A percentile compares a stretch with the other conserved stretches of the same genome.
Evolutionary conservation across 2,797 vertebrate genomes (phyloP).

Genomic region (Macropus fuliginosus): DNA sequence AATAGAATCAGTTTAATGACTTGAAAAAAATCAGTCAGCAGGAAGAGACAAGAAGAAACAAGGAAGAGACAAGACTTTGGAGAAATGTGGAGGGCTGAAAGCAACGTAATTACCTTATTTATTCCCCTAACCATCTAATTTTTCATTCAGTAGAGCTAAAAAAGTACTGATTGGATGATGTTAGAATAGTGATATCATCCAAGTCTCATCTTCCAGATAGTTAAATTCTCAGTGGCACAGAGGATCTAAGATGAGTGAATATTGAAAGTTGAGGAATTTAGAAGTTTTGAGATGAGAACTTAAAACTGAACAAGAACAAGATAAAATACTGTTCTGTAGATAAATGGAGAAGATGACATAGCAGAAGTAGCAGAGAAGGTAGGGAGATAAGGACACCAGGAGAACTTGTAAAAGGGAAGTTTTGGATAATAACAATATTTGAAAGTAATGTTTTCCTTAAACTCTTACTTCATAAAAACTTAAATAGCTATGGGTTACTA

Average conservation of each 20-base stretch:
- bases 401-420: neutral
- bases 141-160: constrained; percentile 53
- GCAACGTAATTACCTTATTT: constrained; percentile 56
- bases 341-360: constrained; percentile 32
- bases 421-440: neutral
- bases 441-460: neutral
- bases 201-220: constrained; percentile 28
- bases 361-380: neutral
- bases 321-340: neutral
- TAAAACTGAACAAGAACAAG: constrained; percentile 4
- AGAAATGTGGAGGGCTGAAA: constrained; percentile 58
- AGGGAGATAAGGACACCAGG: neutral
- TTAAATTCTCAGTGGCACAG: neutral
- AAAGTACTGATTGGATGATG: constrained; percentile 31
- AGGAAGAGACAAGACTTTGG: constrained; percentile 48
- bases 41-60: constrained; percentile 54
- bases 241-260: constrained; percentile 22
- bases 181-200: constrained; percentile 25
- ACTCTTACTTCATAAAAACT: neutral
- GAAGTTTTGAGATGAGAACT: neutral
- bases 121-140: constrained; percentile 44
- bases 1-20: constrained; percentile 62
- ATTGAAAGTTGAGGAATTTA: constrained; percentile 14
- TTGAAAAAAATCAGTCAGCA: constrained; percentile 46
- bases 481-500: neutral